Evolutionary conservation across 30 jellyfish, hydroid and myxozoan genomes (phyloP).

Genomic region (Pseudorhiza aurosa): DNA sequence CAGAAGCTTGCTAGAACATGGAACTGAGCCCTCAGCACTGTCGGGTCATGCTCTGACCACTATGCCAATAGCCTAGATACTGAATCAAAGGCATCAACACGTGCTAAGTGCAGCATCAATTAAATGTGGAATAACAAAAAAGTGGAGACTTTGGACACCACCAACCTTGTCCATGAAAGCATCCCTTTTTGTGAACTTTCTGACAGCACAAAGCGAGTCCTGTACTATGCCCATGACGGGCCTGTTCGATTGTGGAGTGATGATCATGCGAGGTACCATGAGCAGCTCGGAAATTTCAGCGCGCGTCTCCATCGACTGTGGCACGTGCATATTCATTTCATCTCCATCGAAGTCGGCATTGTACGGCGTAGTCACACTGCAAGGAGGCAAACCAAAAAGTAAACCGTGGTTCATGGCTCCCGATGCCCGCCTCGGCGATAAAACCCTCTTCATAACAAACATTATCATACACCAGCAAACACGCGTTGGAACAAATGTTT

Average conservation of each 20-base stretch:
- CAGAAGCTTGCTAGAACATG: too few relatives aligned
- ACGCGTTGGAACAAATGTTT: too few relatives aligned
- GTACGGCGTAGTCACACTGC: slow-evolving; percentile 99
- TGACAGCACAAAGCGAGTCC: slow-evolving; percentile 95
- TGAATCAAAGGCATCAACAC: too few relatives aligned
- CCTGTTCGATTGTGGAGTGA: slow-evolving; percentile 98
- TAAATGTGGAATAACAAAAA: not conserved
- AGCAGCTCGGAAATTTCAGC: slow-evolving; percentile 96
- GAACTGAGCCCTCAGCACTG: too few relatives aligned
- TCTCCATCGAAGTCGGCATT: slow-evolving; percentile 99
- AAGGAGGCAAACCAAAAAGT: too few relatives aligned
- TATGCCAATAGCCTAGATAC: too few relatives aligned
- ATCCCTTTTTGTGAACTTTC: slow-evolving; percentile 96
- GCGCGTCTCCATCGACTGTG: slow-evolving; percentile 99
- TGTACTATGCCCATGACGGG: slow-evolving; percentile 99
- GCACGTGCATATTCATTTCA: slow-evolving; percentile 99
- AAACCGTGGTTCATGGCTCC: too few relatives aligned
- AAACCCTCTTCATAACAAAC: too few relatives aligned
- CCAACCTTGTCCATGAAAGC: slow-evolving; percentile 94
- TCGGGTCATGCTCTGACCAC: too few relatives aligned
- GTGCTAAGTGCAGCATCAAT: too few relatives aligned
- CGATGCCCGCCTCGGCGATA: too few relatives aligned
- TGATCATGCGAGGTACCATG: slow-evolving; percentile 98
- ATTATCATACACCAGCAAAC: too few relatives aligned
- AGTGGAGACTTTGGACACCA: not conserved